Percentiles rank a stretch among this genome's conserved stretches.
These are phyloP conservation scores for Pharmacophagus antenor DNA, from an alignment of 2,888 invertebrate genomes.

Conservation along the genomic window DNA sequence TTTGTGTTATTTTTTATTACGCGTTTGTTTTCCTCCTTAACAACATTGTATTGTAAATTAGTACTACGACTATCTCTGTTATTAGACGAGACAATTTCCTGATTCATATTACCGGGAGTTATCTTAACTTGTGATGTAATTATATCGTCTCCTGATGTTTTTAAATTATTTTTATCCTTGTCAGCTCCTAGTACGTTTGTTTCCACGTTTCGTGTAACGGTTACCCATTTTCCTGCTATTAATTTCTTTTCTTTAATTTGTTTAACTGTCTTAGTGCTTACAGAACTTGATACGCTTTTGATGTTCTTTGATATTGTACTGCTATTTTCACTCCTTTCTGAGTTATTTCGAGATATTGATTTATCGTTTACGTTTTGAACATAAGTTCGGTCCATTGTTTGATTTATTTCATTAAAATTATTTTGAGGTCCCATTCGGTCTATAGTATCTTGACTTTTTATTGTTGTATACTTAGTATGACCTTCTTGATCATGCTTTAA, in stretches of 20 bases:
- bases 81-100: constrained; percentile 28
- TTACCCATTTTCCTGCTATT: constrained; percentile 71
- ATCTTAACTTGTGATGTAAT: constrained; percentile 35
- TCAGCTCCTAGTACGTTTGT: constrained; percentile 71
- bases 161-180: constrained; percentile 35
- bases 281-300: constrained; percentile 61
- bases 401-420: constrained; percentile 71
- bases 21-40: constrained; percentile 28
- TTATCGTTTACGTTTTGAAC: constrained; percentile 46
- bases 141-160: constrained; percentile 33
- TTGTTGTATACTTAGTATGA: constrained; percentile 44
- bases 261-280: constrained; percentile 78
- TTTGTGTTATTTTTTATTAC: constrained; percentile 37
- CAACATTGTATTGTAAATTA: constrained; percentile 27
- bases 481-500: constrained; percentile 47
- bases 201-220: constrained; percentile 83
- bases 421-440: constrained; percentile 52
- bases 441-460: constrained; percentile 42
- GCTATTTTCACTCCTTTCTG: constrained; percentile 49
- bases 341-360: constrained; percentile 43
- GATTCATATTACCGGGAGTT: constrained; percentile 19
- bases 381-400: constrained; percentile 45
- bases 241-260: constrained; percentile 80
- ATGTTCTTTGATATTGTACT: constrained; percentile 55
- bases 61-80: constrained; percentile 24